These are phyloP conservation scores for Protonemura montana DNA, from an alignment of 2,888 invertebrate genomes.

Conservation along the genomic window DNA sequence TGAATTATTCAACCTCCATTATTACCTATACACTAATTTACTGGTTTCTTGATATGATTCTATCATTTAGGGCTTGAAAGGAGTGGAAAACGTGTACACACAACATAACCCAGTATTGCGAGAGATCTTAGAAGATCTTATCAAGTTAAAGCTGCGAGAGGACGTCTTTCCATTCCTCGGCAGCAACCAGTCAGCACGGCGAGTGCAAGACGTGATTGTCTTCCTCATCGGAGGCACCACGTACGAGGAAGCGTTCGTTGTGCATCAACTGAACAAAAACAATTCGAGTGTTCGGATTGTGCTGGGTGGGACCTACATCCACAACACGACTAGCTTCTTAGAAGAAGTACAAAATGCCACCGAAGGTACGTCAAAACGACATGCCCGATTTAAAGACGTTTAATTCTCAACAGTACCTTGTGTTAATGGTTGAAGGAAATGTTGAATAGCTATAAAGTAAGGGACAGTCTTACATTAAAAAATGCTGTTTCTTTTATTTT, in stretches of 20 bases:
- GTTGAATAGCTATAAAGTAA: too few species aligned
- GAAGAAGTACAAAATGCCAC: slow-evolving; percentile 77
- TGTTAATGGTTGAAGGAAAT: too few species aligned
- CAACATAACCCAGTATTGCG: slow-evolving; percentile 95
- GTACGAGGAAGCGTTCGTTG: slow-evolving; percentile 91
- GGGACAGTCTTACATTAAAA: too few species aligned
- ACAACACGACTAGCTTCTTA: slow-evolving; percentile 84
- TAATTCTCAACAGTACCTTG: neutral
- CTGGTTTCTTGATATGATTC: neutral
- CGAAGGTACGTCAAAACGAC: slow-evolving; percentile 70
- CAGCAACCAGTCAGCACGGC: slow-evolving; percentile 60
- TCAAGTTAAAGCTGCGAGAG: slow-evolving; percentile 89
- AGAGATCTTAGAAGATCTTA: slow-evolving; percentile 87
- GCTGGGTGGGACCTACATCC: slow-evolving; percentile 90
- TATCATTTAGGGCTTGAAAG: slow-evolving; percentile 76
- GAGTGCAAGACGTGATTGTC: slow-evolving; percentile 92
- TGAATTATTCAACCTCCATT: too few species aligned
- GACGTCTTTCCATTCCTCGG: slow-evolving; percentile 85
- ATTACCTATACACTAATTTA: too few species aligned
- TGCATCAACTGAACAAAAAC: slow-evolving; percentile 80
- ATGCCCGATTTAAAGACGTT: slow-evolving; percentile 53
- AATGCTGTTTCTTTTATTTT: too few species aligned
- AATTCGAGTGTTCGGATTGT: slow-evolving; percentile 79
- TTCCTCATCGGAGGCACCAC: slow-evolving; percentile 97
- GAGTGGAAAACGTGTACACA: slow-evolving; percentile 98